phyloP scores from a whole-genome alignment of 2,113 vertebrate genomes.

The Ailurus styani region DNA sequence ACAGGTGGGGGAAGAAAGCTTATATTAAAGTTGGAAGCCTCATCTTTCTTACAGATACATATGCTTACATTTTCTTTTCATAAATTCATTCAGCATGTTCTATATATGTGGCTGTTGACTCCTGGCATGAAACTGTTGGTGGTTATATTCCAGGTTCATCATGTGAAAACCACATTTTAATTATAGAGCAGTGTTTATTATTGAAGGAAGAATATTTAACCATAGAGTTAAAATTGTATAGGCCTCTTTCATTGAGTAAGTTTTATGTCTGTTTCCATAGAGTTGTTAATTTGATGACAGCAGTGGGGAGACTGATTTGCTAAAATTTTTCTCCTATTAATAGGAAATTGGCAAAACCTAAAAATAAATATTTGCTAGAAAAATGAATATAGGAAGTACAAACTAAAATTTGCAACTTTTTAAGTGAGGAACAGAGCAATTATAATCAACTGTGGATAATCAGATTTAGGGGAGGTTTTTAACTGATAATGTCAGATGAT shows the following conservation, averaged over 20 bases:
- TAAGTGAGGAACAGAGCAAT: background rate
- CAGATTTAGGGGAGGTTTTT: constrained; percentile 9
- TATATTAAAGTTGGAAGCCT: constrained; percentile 5
- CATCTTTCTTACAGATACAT: background rate
- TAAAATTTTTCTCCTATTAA: background rate
- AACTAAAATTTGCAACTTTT: constrained; percentile 29
- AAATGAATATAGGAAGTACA: constrained; percentile 43
- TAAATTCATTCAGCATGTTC: background rate
- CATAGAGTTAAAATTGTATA: background rate
- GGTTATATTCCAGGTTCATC: background rate
- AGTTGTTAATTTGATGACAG: constrained; percentile 15
- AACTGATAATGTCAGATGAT: background rate
- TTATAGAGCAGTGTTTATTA: background rate
- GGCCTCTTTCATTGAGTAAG: background rate
- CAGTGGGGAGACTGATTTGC: background rate
- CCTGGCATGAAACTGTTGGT: background rate
- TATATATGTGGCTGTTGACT: background rate
- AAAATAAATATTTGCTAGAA: background rate
- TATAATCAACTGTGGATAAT: constrained; percentile 30
- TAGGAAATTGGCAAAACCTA: background rate
- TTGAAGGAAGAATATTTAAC: background rate
- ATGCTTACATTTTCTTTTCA: background rate
- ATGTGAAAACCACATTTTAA: background rate
- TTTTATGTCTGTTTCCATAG: background rate
- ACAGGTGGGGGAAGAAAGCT: background rate